Percentiles rank a stretch among this genome's conserved stretches.
Conservation (phyloP, 1,140 invertebrate genomes). For the Hycleus phaleratus region DNA sequence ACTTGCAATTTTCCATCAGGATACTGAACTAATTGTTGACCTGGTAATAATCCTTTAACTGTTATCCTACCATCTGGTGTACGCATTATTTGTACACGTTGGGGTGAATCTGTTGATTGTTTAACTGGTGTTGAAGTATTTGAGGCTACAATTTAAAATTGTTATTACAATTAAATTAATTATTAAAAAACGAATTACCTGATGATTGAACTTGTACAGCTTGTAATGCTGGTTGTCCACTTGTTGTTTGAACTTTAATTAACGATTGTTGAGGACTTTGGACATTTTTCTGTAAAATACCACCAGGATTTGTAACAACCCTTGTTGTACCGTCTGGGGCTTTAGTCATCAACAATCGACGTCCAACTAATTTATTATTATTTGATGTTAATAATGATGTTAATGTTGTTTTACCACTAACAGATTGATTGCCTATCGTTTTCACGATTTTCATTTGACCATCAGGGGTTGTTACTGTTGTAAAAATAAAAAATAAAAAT, state of each 20-base stretch:
- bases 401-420: slow-evolving; percentile 56
- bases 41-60: slow-evolving; percentile 81
- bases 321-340: slow-evolving; percentile 69
- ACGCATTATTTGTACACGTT: slow-evolving; percentile 85
- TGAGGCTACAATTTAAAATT: slow-evolving; percentile 8
- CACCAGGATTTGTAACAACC: slow-evolving; percentile 55
- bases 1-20: slow-evolving; percentile 90
- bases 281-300: slow-evolving; percentile 45
- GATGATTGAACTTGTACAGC: slow-evolving; percentile 27
- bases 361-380: slow-evolving; percentile 58
- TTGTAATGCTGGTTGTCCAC: slow-evolving; percentile 22
- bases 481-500: slow-evolving; percentile 2
- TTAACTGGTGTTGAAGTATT: slow-evolving; percentile 30
- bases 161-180: not conserved
- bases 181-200: slow-evolving; percentile 17
- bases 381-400: slow-evolving; percentile 59
- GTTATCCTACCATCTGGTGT: slow-evolving; percentile 85
- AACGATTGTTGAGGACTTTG: slow-evolving; percentile 27
- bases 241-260: slow-evolving; percentile 35
- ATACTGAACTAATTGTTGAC: slow-evolving; percentile 90
- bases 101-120: slow-evolving; percentile 48
- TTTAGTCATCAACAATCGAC: slow-evolving; percentile 75
- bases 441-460: slow-evolving; percentile 54
- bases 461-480: slow-evolving; percentile 39
- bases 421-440: slow-evolving; percentile 50